Conservation (phyloP, 2,888 invertebrate species). For the Xylophagus ater region DNA sequence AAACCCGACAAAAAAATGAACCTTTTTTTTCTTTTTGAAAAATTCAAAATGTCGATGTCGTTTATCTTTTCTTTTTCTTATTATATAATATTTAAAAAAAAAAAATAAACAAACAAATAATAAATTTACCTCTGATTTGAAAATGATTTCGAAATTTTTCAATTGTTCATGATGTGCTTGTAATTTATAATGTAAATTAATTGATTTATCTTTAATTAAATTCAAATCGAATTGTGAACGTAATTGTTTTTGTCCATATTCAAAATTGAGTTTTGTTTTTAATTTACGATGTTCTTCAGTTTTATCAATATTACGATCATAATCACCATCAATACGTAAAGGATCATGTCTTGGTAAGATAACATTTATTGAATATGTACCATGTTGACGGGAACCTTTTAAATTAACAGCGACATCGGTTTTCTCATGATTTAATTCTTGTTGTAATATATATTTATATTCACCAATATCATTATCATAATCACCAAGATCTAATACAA, state of each 20-base stretch:
- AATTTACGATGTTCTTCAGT: conserved; percentile 22
- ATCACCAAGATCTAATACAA: too few relatives aligned
- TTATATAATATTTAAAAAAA: too few relatives aligned
- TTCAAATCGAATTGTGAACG: conserved; percentile 27
- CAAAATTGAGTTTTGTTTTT: conserved; percentile 25
- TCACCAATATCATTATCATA: too few relatives aligned
- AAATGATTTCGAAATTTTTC: conserved; percentile 42
- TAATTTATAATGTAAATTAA: conserved; percentile 37
- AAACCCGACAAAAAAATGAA: too few relatives aligned
- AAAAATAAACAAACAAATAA: conserved; percentile 4
- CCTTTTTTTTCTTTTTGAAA: too few relatives aligned
- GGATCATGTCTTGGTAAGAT: conserved; percentile 19
- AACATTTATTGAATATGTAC: conserved; percentile 21
- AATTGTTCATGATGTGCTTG: conserved; percentile 42
- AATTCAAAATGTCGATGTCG: too few relatives aligned
- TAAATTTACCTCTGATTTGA: conserved; percentile 29
- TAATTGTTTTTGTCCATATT: conserved; percentile 27
- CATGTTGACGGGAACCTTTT: conserved; percentile 25
- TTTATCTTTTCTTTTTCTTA: too few relatives aligned
- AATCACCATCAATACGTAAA: conserved; percentile 27
- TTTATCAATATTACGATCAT: conserved; percentile 24
- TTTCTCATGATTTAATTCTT: too few relatives aligned
- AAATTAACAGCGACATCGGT: conserved; percentile 22
- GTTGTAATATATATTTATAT: too few relatives aligned
- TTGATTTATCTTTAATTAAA: conserved; percentile 33